Conservation (phyloP, 2,113 vertebrate species). For the Nannospalax galili region DNA sequence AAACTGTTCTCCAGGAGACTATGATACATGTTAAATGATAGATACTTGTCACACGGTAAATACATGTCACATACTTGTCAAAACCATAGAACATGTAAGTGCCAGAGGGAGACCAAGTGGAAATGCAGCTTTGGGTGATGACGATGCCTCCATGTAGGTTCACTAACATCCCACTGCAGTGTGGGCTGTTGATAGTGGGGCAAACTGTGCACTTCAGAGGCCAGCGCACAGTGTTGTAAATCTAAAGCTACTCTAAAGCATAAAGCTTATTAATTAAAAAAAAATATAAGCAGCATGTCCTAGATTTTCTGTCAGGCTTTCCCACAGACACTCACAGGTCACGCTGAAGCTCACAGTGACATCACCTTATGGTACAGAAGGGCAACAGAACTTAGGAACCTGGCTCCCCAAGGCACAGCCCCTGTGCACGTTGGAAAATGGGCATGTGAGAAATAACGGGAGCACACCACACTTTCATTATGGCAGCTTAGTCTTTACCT, state of each 20-base stretch:
- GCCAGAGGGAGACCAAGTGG: neutral
- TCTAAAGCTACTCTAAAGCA: neutral
- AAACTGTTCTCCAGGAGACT: too few species aligned
- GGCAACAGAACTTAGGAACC: neutral
- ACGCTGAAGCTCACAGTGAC: neutral
- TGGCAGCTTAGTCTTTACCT: neutral
- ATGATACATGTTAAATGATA: too few species aligned
- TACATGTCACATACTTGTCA: neutral
- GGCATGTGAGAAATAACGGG: neutral
- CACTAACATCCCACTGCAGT: neutral
- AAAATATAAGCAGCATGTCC: neutral
- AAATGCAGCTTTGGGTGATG: neutral
- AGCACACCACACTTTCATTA: neutral
- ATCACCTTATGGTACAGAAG: neutral
- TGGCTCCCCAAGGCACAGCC: neutral
- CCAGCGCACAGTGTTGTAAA: neutral
- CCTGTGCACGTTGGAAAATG: accelerated
- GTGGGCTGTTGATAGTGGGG: neutral
- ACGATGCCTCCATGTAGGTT: neutral
- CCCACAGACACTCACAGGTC: neutral
- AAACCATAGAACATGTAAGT: neutral
- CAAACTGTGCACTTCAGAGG: too few species aligned
- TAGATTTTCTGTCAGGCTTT: neutral
- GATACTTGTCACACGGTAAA: neutral
- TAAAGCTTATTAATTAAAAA: neutral